Evolutionary conservation across 2,113 vertebrate genomes (phyloP).

Genomic region (Hymenochirus boettgeri): DNA sequence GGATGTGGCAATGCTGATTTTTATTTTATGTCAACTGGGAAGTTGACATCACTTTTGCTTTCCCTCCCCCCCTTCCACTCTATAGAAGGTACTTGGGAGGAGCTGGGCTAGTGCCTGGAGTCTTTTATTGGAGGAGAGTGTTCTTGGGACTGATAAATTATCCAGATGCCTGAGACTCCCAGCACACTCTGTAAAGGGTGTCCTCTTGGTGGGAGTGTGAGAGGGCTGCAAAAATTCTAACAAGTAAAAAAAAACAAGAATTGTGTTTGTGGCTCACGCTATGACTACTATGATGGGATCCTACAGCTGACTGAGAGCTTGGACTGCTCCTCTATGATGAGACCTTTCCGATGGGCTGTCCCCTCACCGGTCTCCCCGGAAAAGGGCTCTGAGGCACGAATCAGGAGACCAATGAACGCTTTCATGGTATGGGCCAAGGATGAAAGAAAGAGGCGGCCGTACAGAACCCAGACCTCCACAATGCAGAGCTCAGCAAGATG

Average conservation of each 20-base stretch:
- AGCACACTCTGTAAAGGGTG: slow-evolving; percentile 40
- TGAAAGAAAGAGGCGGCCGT: slow-evolving; percentile 85
- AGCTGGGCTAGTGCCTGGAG: slow-evolving; percentile 65
- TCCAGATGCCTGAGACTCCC: slow-evolving; percentile 43
- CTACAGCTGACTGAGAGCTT: slow-evolving; percentile 83
- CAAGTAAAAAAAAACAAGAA: slow-evolving; percentile 12
- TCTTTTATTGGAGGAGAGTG: slow-evolving; percentile 75
- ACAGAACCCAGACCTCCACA: slow-evolving; percentile 95
- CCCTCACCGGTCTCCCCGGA: slow-evolving; percentile 70
- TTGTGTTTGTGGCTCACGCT: slow-evolving; percentile 8
- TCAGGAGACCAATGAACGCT: slow-evolving; percentile 92
- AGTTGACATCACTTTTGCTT: too few species aligned
- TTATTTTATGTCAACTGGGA: too few species aligned
- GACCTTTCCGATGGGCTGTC: slow-evolving; percentile 67
- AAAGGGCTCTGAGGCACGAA: slow-evolving; percentile 82
- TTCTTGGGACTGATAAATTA: slow-evolving; percentile 67
- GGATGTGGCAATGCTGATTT: too few species aligned
- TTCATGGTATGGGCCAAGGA: slow-evolving; percentile 97
- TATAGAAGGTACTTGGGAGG: slow-evolving; percentile 46
- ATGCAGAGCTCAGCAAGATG: slow-evolving; percentile 98
- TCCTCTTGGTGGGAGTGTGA: neutral
- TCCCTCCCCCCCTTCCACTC: too few species aligned
- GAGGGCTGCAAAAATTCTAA: too few species aligned
- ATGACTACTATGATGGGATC: slow-evolving; percentile 86
- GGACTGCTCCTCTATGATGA: slow-evolving; percentile 69